A percentile compares a stretch with the other conserved stretches of the same genome.
These are phyloP conservation scores for Plectrocnemia conspersa DNA, from an alignment of 1,140 invertebrate genomes.

Conservation along the genomic window DNA sequence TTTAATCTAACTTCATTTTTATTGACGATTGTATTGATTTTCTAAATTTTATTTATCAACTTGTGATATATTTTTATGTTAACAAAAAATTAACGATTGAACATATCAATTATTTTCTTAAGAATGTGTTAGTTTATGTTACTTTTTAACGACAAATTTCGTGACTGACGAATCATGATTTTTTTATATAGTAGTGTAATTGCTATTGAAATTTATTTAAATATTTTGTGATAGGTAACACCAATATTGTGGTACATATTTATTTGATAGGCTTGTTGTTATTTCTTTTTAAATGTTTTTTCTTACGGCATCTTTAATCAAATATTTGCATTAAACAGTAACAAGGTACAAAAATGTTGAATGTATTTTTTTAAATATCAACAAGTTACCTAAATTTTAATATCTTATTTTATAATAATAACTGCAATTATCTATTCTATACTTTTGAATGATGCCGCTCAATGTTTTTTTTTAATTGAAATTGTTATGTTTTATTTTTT, in stretches of 20 bases:
- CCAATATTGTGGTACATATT: not conserved
- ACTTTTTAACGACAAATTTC: not conserved
- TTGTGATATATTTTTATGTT: not conserved
- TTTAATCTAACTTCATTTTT: not conserved
- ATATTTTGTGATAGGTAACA: not conserved
- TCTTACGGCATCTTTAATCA: not conserved
- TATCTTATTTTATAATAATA: slow-evolving; percentile 5
- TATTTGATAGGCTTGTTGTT: not conserved
- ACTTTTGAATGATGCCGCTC: slow-evolving; percentile 1
- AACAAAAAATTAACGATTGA: no score
- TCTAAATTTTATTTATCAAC: not conserved
- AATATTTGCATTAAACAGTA: no score
- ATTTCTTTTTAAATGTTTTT: not conserved
- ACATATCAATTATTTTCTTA: no score
- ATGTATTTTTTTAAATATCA: not conserved
- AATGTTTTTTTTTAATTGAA: slow-evolving; percentile 10
- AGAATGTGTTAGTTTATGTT: no score
- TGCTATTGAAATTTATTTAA: no score
- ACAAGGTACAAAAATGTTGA: no score
- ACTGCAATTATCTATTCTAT: not conserved
- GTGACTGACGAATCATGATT: not conserved
- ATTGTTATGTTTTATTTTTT: slow-evolving; percentile 4
- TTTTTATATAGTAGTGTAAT: not conserved
- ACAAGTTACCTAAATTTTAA: no score
- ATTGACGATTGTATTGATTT: not conserved